These are phyloP conservation scores for Adelges cooleyi DNA, from an alignment of 1,140 invertebrate genomes.

Conservation along the genomic window DNA sequence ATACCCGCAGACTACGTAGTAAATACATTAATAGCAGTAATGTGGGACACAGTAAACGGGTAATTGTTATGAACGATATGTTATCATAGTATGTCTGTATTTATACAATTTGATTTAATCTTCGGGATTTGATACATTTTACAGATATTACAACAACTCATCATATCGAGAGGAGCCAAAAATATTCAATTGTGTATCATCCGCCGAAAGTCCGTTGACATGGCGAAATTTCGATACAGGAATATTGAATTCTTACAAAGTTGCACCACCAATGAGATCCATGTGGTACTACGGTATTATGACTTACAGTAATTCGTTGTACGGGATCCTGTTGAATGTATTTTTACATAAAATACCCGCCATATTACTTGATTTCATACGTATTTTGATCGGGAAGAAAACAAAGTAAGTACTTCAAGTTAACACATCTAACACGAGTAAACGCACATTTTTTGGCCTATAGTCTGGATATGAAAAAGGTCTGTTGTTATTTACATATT, in stretches of 20 bases:
- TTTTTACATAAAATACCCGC: neutral
- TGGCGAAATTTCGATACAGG: neutral
- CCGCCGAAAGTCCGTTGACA: neutral
- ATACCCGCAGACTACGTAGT: no score
- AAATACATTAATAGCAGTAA: neutral
- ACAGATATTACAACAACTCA: no score
- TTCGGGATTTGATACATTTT: no score
- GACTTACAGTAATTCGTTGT: neutral
- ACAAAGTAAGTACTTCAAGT: no score
- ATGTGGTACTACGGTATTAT: neutral
- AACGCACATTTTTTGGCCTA: no score
- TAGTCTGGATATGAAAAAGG: no score
- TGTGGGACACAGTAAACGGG: neutral
- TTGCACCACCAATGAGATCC: neutral
- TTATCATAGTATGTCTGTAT: no score
- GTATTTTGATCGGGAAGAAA: no score
- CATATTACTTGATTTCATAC: neutral
- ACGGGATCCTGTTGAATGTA: neutral
- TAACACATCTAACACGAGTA: no score
- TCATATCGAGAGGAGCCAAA: neutral
- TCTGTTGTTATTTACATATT: no score
- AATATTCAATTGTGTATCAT: constrained; percentile 1
- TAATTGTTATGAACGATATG: no score
- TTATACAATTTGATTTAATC: no score
- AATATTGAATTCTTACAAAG: neutral